A percentile compares a stretch with the other conserved stretches of the same genome.
Evolutionary conservation across 2,113 vertebrate genomes (phyloP).

Genomic region (Ophthalmolycus amberensis): DNA sequence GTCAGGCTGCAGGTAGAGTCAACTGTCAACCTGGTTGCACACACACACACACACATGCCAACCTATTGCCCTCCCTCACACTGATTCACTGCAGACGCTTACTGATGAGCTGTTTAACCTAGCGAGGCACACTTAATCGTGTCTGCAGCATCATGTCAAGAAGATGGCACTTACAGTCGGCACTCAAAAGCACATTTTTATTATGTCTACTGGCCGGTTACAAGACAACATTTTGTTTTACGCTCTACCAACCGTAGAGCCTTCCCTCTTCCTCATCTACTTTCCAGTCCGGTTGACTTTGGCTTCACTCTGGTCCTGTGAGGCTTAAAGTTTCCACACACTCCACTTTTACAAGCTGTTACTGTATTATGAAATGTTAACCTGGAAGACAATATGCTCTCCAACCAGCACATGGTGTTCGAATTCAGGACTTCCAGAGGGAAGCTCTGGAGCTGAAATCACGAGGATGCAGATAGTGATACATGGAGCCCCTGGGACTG

Average conservation of each 20-base stretch:
- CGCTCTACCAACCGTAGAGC: conserved; percentile 1
- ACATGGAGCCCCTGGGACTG: conserved; percentile 23
- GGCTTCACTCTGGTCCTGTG: conserved; percentile 45
- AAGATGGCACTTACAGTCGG: conserved; percentile 23
- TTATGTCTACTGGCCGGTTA: conserved; percentile 7
- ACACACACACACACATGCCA: conserved; percentile 45
- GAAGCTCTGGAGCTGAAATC: conserved; percentile 51
- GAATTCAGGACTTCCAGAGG: conserved; percentile 39
- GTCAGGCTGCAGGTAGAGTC: conserved; percentile 57
- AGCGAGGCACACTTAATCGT: conserved; percentile 33
- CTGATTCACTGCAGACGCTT: conserved; percentile 15
- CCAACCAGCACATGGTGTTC: conserved; percentile 47
- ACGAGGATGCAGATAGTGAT: conserved; percentile 34
- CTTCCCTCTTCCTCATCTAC: conserved; percentile 11
- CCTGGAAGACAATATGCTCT: conserved; percentile 64
- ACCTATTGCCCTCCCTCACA: not conserved
- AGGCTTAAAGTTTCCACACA: conserved; percentile 59
- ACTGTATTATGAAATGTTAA: conserved; percentile 59
- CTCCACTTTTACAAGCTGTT: conserved; percentile 74
- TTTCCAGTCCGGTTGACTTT: conserved; percentile 52
- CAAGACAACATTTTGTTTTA: conserved; percentile 35
- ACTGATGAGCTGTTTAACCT: conserved; percentile 37
- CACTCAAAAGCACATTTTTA: conserved; percentile 14
- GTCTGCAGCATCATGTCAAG: conserved; percentile 18
- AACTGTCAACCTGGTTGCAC: conserved; percentile 29